Evolutionary conservation across 2,888 invertebrate genomes (phyloP).

Genomic region (Crepidodera aurea): DNA sequence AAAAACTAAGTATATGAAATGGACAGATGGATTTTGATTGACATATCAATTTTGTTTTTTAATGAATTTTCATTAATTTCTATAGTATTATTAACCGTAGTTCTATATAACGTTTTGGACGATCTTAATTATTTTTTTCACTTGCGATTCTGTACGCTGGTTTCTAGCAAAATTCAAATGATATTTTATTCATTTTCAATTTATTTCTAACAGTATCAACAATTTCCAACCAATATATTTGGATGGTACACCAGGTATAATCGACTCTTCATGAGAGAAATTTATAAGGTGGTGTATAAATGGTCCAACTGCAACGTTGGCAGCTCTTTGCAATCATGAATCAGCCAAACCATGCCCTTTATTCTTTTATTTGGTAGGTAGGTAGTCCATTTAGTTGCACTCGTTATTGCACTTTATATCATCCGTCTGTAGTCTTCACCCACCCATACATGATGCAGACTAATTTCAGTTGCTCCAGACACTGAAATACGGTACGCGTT

Average conservation of each 20-base stretch:
- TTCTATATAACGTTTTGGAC: too few relatives aligned
- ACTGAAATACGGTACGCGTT: conserved; percentile 14
- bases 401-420: conserved; percentile 30
- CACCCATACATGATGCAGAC: conserved; percentile 21
- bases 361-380: conserved; percentile 23
- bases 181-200: too few relatives aligned
- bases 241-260: conserved; percentile 9
- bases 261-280: conserved; percentile 19
- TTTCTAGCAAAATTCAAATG: too few relatives aligned
- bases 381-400: conserved; percentile 23
- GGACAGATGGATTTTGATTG: too few relatives aligned
- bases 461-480: conserved; percentile 19
- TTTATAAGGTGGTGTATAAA: conserved; percentile 25
- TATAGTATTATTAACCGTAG: too few relatives aligned
- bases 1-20: too few relatives aligned
- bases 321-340: conserved; percentile 23
- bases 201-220: too few relatives aligned
- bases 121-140: too few relatives aligned
- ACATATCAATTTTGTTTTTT: too few relatives aligned
- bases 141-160: too few relatives aligned
- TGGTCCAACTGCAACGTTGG: conserved; percentile 13
- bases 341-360: conserved; percentile 27
- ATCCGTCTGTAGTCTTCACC: conserved; percentile 22
- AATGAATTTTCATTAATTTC: too few relatives aligned
- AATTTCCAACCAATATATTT: too few relatives aligned